Evolutionary conservation across 2,888 invertebrate genomes (phyloP).

Genomic region (Sympetrum striolatum): DNA sequence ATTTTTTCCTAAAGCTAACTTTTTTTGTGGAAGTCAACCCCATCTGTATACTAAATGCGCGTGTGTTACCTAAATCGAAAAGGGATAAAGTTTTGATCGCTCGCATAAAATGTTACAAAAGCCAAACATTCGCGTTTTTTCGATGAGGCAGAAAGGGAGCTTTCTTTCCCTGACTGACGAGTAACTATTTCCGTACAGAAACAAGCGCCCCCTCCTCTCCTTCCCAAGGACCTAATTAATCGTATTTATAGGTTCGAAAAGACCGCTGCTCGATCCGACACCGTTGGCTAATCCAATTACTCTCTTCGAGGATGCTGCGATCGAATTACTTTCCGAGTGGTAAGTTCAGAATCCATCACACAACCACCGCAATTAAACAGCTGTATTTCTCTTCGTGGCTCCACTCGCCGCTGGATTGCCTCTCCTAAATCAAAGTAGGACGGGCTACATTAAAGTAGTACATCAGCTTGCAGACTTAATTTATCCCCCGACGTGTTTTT

Average conservation of each 20-base stretch:
- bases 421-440: too few species aligned
- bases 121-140: neutral
- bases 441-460: too few species aligned
- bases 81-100: neutral
- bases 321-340: neutral
- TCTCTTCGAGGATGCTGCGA: neutral
- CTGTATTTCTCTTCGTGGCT: too few species aligned
- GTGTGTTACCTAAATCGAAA: neutral
- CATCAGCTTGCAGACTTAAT: too few species aligned
- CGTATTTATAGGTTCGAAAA: conserved; percentile 11
- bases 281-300: neutral
- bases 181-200: neutral
- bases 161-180: neutral
- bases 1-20: too few species aligned
- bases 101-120: neutral
- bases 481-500: too few species aligned
- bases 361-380: neutral
- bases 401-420: too few species aligned
- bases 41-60: too few species aligned
- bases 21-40: too few species aligned
- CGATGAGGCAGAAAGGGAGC: neutral
- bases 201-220: neutral
- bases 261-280: neutral
- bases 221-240: neutral
- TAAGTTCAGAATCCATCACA: neutral